Base-by-base conservation (phyloP, 2,113 vertebrate genomes). In the Boleophthalmus pectinirostris region DNA sequence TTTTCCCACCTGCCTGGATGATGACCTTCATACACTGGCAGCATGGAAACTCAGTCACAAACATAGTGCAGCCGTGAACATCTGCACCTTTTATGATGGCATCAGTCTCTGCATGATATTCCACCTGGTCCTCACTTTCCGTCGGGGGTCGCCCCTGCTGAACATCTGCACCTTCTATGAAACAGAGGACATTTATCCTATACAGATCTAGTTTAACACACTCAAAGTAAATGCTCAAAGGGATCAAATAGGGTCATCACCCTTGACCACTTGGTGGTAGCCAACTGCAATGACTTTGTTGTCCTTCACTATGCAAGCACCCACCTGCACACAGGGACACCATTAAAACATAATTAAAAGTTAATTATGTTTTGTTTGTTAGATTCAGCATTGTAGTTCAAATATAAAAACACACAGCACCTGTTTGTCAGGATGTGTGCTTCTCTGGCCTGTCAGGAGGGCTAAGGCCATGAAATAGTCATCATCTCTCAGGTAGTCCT, bases 381-480 rank as follows among this genome's bases (percentile, higher is more conserved):
- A n/a, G n/a, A n/a, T n/a, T n/a, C n/a, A n/a, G n/a, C n/a, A n/a
- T n/a, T n/a, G n/a, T n/a, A n/a, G n/a, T n/a, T n/a, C n/a, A n/a
- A n/a, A n/a, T n/a, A n/a, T n/a, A n/a, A n/a, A n/a, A n/a, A n/a
- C n/a, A n/a, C n/a, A n/a, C n/a, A n/a, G n/a, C n/a, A n/a, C n/a
- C n/a, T n/a, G n/a, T 24, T 23, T 24, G 23, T 43, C 10, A 43
- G 12, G 9, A 11, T 24, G 12, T 23, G 21, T 58, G 56, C 56
- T 58, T 58, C 3, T 25, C 56, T 13, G 23, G 4, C 12, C 10
- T 12, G 56, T 25, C 56, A 58, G 56, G 56, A 24, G 23, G 14
- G 56, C 56, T 58, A 58, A 24, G 23, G 56, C 56, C 56, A 58
- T 58, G 24, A 58, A 58, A 25, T 58, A 58, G 23, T 58, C 23